Conservation (phyloP, 2,888 invertebrate species). For the Heliconius charithonia region DNA sequence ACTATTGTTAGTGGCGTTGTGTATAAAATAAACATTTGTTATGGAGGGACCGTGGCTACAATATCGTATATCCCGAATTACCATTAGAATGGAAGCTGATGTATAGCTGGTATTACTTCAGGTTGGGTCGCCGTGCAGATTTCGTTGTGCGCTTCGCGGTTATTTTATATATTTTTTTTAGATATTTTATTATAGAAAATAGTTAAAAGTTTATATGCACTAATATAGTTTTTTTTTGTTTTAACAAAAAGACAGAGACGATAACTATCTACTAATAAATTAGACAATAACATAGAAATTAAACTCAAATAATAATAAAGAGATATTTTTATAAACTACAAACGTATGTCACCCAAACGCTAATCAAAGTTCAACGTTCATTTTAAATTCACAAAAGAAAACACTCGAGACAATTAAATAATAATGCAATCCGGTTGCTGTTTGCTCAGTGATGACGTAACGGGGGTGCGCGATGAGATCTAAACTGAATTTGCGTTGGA, state of each 20-base stretch:
- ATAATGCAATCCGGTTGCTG: conserved; percentile 78
- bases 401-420: conserved; percentile 78
- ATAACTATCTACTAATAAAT: too few relatives aligned
- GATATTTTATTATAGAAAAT: conserved; percentile 22
- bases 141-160: conserved; percentile 42
- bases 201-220: not conserved
- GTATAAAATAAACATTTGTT: conserved; percentile 85
- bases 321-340: not conserved
- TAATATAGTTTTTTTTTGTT: not conserved
- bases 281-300: not conserved
- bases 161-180: conserved; percentile 38
- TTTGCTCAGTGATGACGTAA: conserved; percentile 67
- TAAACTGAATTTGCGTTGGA: conserved; percentile 74
- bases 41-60: conserved; percentile 74
- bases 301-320: not conserved
- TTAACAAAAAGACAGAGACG: too few relatives aligned
- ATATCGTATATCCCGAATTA: conserved; percentile 79
- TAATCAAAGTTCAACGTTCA: conserved; percentile 51
- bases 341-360: conserved; percentile 28
- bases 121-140: conserved; percentile 53
- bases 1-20: conserved; percentile 84
- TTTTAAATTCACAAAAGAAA: conserved; percentile 62
- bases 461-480: conserved; percentile 73
- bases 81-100: conserved; percentile 82
- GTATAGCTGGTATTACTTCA: conserved; percentile 69